A percentile compares a stretch with the other conserved stretches of the same genome.
phyloP scores from a whole-genome alignment of 2,797 vertebrate species.

The Amphiprion clarkii region DNA sequence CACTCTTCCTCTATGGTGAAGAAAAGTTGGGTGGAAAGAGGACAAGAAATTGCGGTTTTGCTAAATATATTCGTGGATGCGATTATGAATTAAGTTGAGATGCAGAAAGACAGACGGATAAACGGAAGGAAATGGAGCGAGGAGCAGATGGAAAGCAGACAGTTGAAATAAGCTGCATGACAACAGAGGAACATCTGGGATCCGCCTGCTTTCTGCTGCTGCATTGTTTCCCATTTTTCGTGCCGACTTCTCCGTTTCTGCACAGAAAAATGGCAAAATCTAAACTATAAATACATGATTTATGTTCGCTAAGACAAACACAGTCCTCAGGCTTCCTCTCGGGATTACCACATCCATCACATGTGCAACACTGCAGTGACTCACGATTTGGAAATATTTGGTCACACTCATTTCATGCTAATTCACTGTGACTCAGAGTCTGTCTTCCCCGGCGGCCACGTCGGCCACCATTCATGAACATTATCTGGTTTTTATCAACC shows the following conservation, averaged over 20 bases:
- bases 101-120: constrained; percentile 30
- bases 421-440: constrained; percentile 45
- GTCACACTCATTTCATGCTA: constrained; percentile 8
- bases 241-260: no score
- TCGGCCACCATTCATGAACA: constrained; percentile 22
- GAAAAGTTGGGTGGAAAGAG: not conserved
- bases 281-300: not conserved
- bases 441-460: constrained; percentile 25
- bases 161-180: constrained; percentile 9
- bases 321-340: not conserved
- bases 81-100: not conserved
- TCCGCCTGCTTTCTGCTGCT: not conserved
- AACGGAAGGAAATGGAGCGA: constrained; percentile 28
- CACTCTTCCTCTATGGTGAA: not conserved
- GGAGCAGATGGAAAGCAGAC: constrained; percentile 68
- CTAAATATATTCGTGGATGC: constrained; percentile 8
- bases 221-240: no score
- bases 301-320: not conserved
- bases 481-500: constrained; percentile 3
- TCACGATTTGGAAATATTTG: constrained; percentile 48
- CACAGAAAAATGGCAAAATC: no score
- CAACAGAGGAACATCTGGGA: constrained; percentile 61
- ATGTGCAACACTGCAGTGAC: constrained; percentile 37
- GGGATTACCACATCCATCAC: constrained; percentile 2
- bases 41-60: not conserved